These are phyloP conservation scores for Siniperca knerii DNA, from an alignment of 2,113 vertebrate genomes.

Conservation along the genomic window DNA sequence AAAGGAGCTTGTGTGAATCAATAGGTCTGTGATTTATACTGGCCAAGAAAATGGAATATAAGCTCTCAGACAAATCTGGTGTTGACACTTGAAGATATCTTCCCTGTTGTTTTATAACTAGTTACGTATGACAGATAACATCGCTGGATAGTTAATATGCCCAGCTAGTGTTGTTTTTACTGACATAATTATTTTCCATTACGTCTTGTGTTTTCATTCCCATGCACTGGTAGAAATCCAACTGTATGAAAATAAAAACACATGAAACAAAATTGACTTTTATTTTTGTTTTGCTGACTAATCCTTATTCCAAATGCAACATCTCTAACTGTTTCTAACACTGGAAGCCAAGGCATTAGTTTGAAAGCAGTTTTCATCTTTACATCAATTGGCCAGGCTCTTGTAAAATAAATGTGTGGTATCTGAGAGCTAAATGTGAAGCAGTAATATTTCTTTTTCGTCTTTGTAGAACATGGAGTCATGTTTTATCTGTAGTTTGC, in stretches of 20 bases:
- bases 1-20: conserved; percentile 58
- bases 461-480: not conserved
- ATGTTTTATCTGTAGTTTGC: not conserved
- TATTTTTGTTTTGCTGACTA: conserved; percentile 16
- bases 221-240: not conserved
- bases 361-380: not conserved
- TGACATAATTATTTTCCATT: not conserved
- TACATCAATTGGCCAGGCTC: not conserved
- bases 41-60: conserved; percentile 42
- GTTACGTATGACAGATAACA: conserved; percentile 30
- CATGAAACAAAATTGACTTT: not conserved
- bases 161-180: conserved; percentile 18
- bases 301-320: not conserved
- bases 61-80: conserved; percentile 26
- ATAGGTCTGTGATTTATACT: conserved; percentile 45
- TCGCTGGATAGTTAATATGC: conserved; percentile 13
- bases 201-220: conserved; percentile 21
- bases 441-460: not conserved
- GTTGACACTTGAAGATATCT: conserved; percentile 13
- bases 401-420: not conserved
- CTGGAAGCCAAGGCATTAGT: not conserved
- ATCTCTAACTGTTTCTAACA: not conserved
- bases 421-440: not conserved
- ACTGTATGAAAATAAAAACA: not conserved
- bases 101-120: conserved; percentile 44